Conservation (phyloP, 2,797 vertebrate species). For the Ceryle rudis region DNA sequence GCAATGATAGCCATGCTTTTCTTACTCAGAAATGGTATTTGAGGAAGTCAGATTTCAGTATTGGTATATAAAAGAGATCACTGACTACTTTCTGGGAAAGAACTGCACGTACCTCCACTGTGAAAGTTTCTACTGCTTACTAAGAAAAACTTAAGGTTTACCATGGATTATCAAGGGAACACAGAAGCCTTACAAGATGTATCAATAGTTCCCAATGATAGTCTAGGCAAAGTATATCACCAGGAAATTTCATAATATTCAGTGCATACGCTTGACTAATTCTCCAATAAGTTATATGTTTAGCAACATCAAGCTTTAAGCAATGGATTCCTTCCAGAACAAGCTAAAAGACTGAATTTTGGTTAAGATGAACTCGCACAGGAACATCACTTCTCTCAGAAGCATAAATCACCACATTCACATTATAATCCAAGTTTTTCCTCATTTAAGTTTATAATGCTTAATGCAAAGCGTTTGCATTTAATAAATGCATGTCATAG, state of each 20-base stretch:
- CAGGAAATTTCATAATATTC: neutral
- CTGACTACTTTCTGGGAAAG: neutral
- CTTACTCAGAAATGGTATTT: neutral
- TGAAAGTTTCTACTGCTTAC: neutral
- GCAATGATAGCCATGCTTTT: constrained; percentile 27
- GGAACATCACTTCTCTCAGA: neutral
- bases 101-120: neutral
- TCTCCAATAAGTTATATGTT: neutral
- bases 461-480: neutral
- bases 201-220: neutral
- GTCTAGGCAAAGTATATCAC: neutral
- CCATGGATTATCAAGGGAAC: neutral
- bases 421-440: neutral
- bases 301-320: neutral
- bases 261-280: neutral
- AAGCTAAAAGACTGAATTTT: neutral
- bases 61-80: neutral
- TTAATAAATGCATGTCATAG: neutral
- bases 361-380: neutral
- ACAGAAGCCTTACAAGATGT: neutral
- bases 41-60: neutral
- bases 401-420: neutral
- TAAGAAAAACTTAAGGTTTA: neutral
- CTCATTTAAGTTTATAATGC: neutral
- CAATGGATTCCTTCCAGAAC: constrained; percentile 2